A percentile compares a stretch with the other conserved stretches of the same genome.
Evolutionary conservation across 2,888 invertebrate species (phyloP).

Genomic region (Alentia gelatinosa): DNA sequence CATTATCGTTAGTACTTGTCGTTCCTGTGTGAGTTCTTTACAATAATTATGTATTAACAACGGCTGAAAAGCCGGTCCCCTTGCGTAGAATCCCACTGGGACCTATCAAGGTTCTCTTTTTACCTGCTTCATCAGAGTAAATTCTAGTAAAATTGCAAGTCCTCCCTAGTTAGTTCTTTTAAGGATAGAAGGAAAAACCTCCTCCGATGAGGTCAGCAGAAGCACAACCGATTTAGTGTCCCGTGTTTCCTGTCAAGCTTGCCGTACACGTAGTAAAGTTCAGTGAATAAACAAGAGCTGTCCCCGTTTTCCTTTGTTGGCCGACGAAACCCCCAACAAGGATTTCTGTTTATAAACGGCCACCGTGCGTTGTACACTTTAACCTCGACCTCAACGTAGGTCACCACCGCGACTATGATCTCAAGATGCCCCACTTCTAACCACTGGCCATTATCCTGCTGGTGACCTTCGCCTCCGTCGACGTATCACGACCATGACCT

Average conservation of each 20-base stretch:
- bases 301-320: background rate
- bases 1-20: background rate
- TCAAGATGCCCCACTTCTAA: background rate
- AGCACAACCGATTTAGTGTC: background rate
- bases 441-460: background rate
- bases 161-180: background rate
- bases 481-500: background rate
- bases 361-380: no score
- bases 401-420: background rate
- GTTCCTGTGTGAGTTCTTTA: background rate
- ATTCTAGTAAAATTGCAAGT: background rate
- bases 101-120: background rate
- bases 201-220: background rate
- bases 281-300: background rate
- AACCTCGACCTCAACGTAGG: conserved; percentile 1
- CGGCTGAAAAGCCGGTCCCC: background rate
- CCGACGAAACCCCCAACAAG: no score
- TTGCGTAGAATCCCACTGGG: background rate
- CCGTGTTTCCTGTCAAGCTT: background rate
- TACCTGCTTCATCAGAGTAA: background rate
- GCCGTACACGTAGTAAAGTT: background rate
- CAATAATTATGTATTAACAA: background rate
- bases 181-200: background rate
- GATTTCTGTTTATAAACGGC: no score
- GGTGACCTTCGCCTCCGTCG: background rate